A percentile compares a stretch with the other conserved stretches of the same genome.
These are phyloP conservation scores for Lepus europaeus DNA, from an alignment of 2,113 vertebrate genomes.

Conservation along the genomic window DNA sequence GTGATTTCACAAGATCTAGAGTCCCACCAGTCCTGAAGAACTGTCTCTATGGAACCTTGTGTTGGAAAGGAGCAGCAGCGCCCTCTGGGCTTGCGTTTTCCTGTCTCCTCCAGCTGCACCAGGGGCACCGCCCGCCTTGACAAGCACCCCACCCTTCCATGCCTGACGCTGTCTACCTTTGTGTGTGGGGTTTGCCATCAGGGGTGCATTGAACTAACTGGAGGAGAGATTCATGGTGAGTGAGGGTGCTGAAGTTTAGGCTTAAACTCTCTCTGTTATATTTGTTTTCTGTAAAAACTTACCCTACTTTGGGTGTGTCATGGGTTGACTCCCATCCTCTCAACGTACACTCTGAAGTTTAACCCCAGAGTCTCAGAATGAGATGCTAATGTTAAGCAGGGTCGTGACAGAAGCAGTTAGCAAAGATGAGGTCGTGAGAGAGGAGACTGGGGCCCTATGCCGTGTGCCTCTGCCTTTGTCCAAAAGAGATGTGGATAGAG, in stretches of 20 bases:
- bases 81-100: background rate
- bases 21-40: background rate
- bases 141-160: background rate
- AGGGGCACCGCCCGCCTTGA: background rate
- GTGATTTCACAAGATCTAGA: background rate
- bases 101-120: fast-evolving
- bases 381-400: background rate
- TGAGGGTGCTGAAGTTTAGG: background rate
- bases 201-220: background rate
- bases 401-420: background rate
- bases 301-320: background rate
- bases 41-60: background rate
- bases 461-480: background rate
- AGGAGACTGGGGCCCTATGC: background rate
- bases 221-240: background rate
- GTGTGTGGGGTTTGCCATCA: background rate
- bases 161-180: background rate
- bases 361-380: background rate
- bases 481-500: background rate
- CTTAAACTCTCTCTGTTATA: background rate
- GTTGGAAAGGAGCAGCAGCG: too few relatives aligned
- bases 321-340: background rate
- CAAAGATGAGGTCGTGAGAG: background rate
- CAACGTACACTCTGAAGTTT: fast-evolving
- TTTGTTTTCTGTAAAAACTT: background rate